Base-by-base conservation (phyloP, 1,140 invertebrate species). In the Cydia amplana region DNA sequence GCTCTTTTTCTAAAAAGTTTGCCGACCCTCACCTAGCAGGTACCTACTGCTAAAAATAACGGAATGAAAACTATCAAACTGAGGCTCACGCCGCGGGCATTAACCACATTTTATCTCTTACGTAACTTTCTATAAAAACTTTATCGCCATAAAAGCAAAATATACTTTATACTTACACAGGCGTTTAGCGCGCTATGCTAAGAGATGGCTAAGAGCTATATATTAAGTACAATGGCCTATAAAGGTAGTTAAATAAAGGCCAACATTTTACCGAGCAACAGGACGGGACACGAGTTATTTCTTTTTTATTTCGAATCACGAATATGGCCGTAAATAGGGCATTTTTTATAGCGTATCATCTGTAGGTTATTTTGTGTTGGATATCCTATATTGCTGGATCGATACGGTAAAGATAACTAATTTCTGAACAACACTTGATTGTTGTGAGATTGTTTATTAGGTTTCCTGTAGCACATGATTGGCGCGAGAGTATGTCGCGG, bases 331-430 rank as follows among this genome's bases (percentile, higher is more conserved):
- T 81, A 83, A 83, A 83, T 81, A 78, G 46, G 67, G 76, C 76
- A 67, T 79, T 79, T 79, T 83, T 83, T 81, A 83, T 76, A 75
- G 77, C 73, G 74, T 64, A 80, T 80, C 77, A 80, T 81, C 78
- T 74, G 76, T 77, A 80, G 77, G 79, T 80, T 80, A 80, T 75
- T 74, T 75, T 75, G 43, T 70, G 32, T 40, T 70, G 65, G 65
- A 70, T 70, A 70, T 70, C 65, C 65, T 70, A 32, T 70, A 70
- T 36, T n/a, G n/a, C 3, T 40, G 16, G 32, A 70, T 70, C 65
- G 65, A 70, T 70, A 70, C 65, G 65, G 43, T 70, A 70, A 70
- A 70, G 65, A 70, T 70, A 65, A 32, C 23, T 64, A 36, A 70
- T 18, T 65, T 65, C 12, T 70, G 65, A 70, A 40, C 32, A 36